Evolutionary conservation across 2,113 vertebrate species (phyloP).

Genomic region (Girardinichthys multiradiatus): DNA sequence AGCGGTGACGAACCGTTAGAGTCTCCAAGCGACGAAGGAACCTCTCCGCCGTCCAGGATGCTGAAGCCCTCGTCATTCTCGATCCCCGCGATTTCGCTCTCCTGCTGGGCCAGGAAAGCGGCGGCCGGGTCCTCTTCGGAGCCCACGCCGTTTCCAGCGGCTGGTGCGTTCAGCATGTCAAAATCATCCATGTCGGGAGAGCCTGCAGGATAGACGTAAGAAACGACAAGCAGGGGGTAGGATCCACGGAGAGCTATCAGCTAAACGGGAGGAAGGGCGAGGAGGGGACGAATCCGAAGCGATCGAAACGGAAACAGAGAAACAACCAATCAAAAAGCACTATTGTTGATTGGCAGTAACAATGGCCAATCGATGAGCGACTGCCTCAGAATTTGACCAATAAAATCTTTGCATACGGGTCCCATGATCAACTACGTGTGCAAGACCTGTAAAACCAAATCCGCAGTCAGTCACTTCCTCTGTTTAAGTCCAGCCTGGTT

Average conservation of each 20-base stretch:
- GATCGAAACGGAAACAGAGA: slow-evolving; percentile 45
- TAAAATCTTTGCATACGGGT: slow-evolving; percentile 52
- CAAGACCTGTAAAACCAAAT: slow-evolving; percentile 18
- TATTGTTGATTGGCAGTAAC: slow-evolving; percentile 14
- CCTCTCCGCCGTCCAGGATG: slow-evolving; percentile 91
- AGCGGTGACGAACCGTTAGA: slow-evolving; percentile 62
- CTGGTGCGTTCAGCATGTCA: slow-evolving; percentile 77
- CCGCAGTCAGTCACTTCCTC: slow-evolving; percentile 25
- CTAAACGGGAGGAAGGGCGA: slow-evolving; percentile 49
- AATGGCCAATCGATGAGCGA: slow-evolving; percentile 35
- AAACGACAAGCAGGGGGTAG: slow-evolving; percentile 44
- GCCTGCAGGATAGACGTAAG: not conserved
- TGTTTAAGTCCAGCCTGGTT: not conserved
- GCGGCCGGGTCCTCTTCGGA: slow-evolving; percentile 91
- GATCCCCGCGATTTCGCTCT: slow-evolving; percentile 92
- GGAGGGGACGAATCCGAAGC: not conserved
- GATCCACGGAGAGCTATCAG: slow-evolving; percentile 34
- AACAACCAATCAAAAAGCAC: slow-evolving; percentile 51
- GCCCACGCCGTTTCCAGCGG: slow-evolving; percentile 77
- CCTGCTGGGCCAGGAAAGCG: slow-evolving; percentile 91
- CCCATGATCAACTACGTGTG: slow-evolving; percentile 74
- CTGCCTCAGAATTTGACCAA: slow-evolving; percentile 55
- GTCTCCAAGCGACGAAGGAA: slow-evolving; percentile 81
- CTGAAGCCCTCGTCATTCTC: slow-evolving; percentile 91
- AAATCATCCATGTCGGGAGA: slow-evolving; percentile 80